Conservation (phyloP, 2,888 invertebrate genomes). For the Nephrotoma appendiculata region DNA sequence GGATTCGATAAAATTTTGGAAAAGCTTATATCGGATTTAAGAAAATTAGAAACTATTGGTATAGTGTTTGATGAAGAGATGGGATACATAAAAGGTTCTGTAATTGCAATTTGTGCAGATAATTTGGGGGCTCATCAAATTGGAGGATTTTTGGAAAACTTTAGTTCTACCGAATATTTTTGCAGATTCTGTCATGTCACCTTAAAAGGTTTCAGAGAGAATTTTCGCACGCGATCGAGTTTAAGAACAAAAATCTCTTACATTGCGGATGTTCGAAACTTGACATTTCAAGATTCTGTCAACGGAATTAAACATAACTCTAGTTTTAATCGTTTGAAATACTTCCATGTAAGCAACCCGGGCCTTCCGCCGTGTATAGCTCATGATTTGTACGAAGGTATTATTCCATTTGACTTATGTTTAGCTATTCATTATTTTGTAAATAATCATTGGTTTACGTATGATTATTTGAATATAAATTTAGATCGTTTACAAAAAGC, state of each 20-base stretch:
- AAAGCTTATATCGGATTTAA: background rate
- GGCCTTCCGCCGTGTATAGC: constrained; percentile 20
- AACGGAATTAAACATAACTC: constrained; percentile 18
- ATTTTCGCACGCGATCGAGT: too few species aligned
- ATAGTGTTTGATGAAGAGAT: background rate
- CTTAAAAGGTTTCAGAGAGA: too few species aligned
- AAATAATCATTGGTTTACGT: background rate
- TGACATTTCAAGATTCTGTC: background rate
- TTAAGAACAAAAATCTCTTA: background rate
- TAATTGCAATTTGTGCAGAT: background rate
- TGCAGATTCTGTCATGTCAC: too few species aligned
- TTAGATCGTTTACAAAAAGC: background rate
- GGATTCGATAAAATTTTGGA: background rate
- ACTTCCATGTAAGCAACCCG: constrained; percentile 17
- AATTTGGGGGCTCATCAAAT: background rate
- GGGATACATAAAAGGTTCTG: background rate
- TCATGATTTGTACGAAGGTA: constrained; percentile 17
- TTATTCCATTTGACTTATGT: background rate
- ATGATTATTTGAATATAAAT: background rate
- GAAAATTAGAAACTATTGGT: background rate
- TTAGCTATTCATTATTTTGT: background rate
- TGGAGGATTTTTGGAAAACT: too few species aligned
- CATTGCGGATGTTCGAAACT: background rate
- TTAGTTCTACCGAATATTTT: too few species aligned
- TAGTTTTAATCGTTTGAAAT: constrained; percentile 15